Conservation (phyloP, 2,113 vertebrate genomes). For the Nerophis lumbriciformis region DNA sequence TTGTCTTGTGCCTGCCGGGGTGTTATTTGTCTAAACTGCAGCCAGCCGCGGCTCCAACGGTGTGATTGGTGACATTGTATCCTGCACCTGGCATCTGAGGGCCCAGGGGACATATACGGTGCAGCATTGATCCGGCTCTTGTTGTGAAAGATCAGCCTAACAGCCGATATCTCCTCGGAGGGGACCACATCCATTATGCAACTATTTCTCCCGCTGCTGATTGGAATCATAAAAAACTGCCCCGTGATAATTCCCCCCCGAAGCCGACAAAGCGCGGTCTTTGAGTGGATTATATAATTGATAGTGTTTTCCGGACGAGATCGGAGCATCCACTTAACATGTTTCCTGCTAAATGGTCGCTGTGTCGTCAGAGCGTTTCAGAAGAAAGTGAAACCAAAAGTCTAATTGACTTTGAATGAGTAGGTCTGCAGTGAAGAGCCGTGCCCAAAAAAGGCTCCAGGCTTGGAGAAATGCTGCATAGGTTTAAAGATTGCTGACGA, state of each 20-base stretch:
- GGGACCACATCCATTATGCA: conserved; percentile 33
- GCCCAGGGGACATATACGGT: conserved; percentile 2
- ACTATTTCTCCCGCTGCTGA: conserved; percentile 30
- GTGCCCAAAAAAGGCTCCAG: background rate
- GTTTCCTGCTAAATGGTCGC: conserved; percentile 4
- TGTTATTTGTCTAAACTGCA: conserved; percentile 3
- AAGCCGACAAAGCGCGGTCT: conserved; percentile 19
- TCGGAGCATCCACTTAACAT: conserved; percentile 26
- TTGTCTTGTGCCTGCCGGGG: too few species aligned
- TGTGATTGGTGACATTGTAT: conserved; percentile 43
- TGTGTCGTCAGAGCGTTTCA: background rate
- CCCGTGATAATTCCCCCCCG: conserved; percentile 31
- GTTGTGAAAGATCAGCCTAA: conserved; percentile 12
- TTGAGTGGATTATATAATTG: conserved; percentile 41
- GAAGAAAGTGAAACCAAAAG: background rate
- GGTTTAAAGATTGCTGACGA: background rate
- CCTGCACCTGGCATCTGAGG: conserved; percentile 26
- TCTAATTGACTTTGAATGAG: background rate
- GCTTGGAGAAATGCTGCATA: background rate
- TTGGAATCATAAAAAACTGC: conserved; percentile 19
- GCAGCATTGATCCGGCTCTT: conserved; percentile 40
- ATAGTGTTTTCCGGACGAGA: conserved; percentile 31
- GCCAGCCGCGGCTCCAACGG: conserved; percentile 24
- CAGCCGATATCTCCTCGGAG: conserved; percentile 25
- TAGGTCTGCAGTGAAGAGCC: background rate